A percentile compares a stretch with the other conserved stretches of the same genome.
Conservation (phyloP, 37 sponge, comb jelly and placozoan genomes). For the Diacarnus erythraeanus region DNA sequence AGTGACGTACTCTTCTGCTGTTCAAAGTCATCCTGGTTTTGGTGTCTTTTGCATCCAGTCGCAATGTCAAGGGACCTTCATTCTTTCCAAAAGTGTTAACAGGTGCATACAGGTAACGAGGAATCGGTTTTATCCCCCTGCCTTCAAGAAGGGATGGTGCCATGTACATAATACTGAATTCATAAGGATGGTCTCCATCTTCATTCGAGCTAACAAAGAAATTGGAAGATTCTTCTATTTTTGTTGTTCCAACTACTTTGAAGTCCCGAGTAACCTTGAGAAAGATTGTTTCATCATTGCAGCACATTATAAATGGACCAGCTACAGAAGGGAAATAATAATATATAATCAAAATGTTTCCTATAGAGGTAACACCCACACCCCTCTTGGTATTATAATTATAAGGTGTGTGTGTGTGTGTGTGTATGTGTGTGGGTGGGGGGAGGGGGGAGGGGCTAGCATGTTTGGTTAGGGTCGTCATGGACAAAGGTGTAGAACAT, state of each 20-base stretch:
- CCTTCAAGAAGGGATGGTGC: neutral
- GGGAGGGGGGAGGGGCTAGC: neutral
- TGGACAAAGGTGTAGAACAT: neutral
- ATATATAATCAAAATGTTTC: no score
- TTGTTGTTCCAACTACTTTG: constrained; percentile 18
- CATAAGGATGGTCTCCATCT: constrained; percentile 28
- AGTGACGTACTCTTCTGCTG: constrained; percentile 22
- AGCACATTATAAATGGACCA: constrained; percentile 55
- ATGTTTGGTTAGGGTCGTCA: neutral
- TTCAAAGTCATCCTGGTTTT: constrained; percentile 28
- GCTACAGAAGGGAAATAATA: constrained; percentile 16
- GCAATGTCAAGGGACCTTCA: constrained; percentile 37
- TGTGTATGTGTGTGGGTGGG: neutral
- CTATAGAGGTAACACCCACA: no score
- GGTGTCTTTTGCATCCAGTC: constrained; percentile 11
- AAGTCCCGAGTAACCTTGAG: constrained; percentile 25
- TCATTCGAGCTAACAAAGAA: constrained; percentile 48
- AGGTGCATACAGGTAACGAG: constrained; percentile 45
- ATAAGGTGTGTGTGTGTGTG: constrained; percentile 6
- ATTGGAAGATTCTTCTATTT: constrained; percentile 22
- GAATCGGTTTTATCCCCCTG: constrained; percentile 6
- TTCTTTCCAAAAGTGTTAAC: constrained; percentile 21
- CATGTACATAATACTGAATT: constrained; percentile 45
- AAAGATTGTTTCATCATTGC: constrained; percentile 16
- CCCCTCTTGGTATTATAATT: neutral